phyloP scores from a whole-genome alignment of 2,888 invertebrate species.

The Mystacides longicornis region DNA sequence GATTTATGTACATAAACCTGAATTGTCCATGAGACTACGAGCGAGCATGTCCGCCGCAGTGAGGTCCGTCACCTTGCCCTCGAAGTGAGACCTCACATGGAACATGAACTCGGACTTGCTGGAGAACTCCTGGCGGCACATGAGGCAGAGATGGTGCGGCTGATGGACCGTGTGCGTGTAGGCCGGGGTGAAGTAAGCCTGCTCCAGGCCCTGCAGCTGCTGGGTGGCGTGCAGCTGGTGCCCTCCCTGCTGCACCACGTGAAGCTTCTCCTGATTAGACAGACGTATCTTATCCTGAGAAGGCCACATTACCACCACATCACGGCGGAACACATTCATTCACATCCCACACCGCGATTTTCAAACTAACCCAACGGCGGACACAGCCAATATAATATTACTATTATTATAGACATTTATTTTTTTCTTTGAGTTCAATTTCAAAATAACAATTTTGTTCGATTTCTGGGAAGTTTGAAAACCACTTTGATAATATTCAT shows the following conservation, averaged over 20 bases:
- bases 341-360: not conserved
- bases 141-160: slow-evolving; percentile 52
- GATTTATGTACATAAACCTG: slow-evolving; percentile 51
- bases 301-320: slow-evolving; percentile 10
- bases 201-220: slow-evolving; percentile 27
- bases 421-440: too few species aligned
- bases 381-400: not conserved
- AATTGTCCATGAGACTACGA: slow-evolving; percentile 47
- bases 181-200: slow-evolving; percentile 33
- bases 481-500: not conserved
- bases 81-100: slow-evolving; percentile 60
- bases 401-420: not conserved
- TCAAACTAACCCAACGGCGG: slow-evolving; percentile 2
- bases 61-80: slow-evolving; percentile 48
- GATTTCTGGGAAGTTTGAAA: not conserved
- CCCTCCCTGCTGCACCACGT: slow-evolving; percentile 31
- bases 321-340: slow-evolving; percentile 5
- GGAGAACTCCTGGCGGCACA: slow-evolving; percentile 59
- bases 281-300: slow-evolving; percentile 45
- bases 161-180: slow-evolving; percentile 29
- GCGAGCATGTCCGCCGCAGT: slow-evolving; percentile 48
- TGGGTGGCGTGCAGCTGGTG: slow-evolving; percentile 10
- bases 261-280: slow-evolving; percentile 45
- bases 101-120: slow-evolving; percentile 63
- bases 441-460: not conserved